Evolutionary conservation across 2,888 invertebrate genomes (phyloP), one percentile per base, ranked within the genome.

Genomic region (Lycaena phlaeas): DNA sequence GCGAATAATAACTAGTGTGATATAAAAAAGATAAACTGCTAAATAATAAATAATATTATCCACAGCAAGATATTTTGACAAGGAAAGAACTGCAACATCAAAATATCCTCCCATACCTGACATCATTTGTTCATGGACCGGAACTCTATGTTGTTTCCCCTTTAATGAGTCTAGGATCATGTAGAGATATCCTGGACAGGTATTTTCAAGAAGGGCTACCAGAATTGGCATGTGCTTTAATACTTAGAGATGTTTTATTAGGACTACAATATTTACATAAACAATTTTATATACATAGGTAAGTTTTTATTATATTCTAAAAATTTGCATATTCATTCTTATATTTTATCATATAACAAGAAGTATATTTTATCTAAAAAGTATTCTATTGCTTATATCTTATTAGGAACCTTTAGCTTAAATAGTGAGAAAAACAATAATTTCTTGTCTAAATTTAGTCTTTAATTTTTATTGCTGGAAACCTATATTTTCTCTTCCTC

Each of bases 231-330:
- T 91, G 95, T 53, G 90, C 93, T 6, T 86, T 92, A 40, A 91
- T 97, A 52, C 69, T 96, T 40, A 86, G 88, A 54, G 95, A 96
- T 73, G 87, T 94, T 3, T 76, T 96, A 27, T 85, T 87, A 37
- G 97, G 92, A 0, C 75, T 97, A 30, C 89, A 92, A 56, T 97
- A 97, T 71, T 86, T 97, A 45, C 96, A 97, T 67, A 87, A 88
- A 49, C 91, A 91, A 63, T 91, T 93, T 40, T 92, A 90, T 66
- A 92, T 97, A 54, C 96, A 96, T 71, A 91, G 93, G 93, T 92
- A 56, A 60, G 59, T 47, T 12, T 4, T 15, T n/a, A n/a, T n/a
- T n/a, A n/a, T n/a, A n/a, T n/a, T n/a, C n/a, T n/a, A n/a, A n/a
- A n/a, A n/a, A n/a, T n/a, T n/a, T n/a, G n/a, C n/a, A n/a, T n/a